phyloP scores from a whole-genome alignment of 1,140 invertebrate genomes.

The Calephelis nemesis region DNA sequence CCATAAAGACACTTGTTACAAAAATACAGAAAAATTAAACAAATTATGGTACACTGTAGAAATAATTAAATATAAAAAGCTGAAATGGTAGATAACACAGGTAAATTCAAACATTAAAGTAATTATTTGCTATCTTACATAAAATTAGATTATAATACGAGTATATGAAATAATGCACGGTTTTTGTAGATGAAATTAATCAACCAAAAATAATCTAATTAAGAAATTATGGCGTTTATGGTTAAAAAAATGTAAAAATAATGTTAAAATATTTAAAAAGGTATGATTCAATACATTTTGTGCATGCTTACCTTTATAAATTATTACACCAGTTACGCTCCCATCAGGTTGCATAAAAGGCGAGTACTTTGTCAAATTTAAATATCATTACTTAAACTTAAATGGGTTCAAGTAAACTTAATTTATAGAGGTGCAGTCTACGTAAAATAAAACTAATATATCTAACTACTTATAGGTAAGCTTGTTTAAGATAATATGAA shows the following conservation, averaged over 20 bases:
- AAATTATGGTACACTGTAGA: not conserved
- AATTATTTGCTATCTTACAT: too few relatives aligned
- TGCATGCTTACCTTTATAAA: conserved; percentile 79
- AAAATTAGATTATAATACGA: not conserved
- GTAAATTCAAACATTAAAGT: too few relatives aligned
- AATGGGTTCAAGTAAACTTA: conserved; percentile 69
- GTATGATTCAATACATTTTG: conserved; percentile 62
- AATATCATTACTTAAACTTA: conserved; percentile 70
- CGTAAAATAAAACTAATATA: conserved; percentile 70
- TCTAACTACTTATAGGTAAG: conserved; percentile 73
- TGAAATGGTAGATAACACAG: not conserved
- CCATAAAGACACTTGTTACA: not conserved
- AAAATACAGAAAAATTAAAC: conserved; percentile 1
- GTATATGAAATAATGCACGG: not conserved
- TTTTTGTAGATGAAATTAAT: not conserved
- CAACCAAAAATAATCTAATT: not conserved
- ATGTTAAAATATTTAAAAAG: conserved; percentile 26
- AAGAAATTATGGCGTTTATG: not conserved
- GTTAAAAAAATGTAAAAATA: not conserved
- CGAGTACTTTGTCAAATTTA: conserved; percentile 73
- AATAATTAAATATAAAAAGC: conserved; percentile 6
- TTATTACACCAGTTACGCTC: conserved; percentile 77
- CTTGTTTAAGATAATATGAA: conserved; percentile 37
- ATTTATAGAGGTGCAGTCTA: conserved; percentile 71
- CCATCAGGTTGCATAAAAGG: conserved; percentile 78